Evolutionary conservation across 2,888 invertebrate species (phyloP), one percentile per base, ranked within the genome.

Genomic region (Cerastoderma edule): DNA sequence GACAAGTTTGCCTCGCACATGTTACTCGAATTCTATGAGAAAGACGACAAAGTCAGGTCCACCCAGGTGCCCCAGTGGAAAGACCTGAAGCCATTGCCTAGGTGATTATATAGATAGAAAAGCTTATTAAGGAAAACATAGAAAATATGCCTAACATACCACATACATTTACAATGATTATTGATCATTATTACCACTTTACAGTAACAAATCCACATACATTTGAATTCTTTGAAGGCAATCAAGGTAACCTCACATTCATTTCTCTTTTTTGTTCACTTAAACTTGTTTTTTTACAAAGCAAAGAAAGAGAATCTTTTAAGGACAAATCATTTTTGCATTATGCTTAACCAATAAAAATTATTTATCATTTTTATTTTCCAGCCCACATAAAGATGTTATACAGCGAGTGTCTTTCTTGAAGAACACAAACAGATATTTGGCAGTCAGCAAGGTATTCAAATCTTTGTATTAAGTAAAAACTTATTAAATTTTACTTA

Each of bases 1-100:
- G 93, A 93, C 82, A 91, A 92, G 77, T 89, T 93, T 71, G 92
- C 92, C 2, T 89, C 91, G 0, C 92, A 92, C 72, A 91, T 93
- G 91, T 75, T 93, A 71, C 86, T 92, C 19, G 92, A 92, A 83
- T 92, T 93, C 74, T 91, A 92, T 65, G 93, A 93, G 80, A 89
- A 89, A 76, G 93, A 93, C 73, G 92, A 93, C 80, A 85, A 90
- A 22, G 89, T 91, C 46, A 92, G 92, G 65, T 92, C 92, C 1
- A 92, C 92, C 5, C 92, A 92, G 75, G 90, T 93, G 0, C 93
- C 93, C 0, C 91, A 92, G 75, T 93, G 93, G 93, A 92, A 91
- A 70, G 92, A 92, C 65, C 80, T 92, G 22, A 91, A 89, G 78
- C 84, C 83, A 64, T 72, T 92, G 54, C 85, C 89, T 13, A 91